Conservation (phyloP, 2,113 vertebrate species). For the Megaleporinus macrocephalus region DNA sequence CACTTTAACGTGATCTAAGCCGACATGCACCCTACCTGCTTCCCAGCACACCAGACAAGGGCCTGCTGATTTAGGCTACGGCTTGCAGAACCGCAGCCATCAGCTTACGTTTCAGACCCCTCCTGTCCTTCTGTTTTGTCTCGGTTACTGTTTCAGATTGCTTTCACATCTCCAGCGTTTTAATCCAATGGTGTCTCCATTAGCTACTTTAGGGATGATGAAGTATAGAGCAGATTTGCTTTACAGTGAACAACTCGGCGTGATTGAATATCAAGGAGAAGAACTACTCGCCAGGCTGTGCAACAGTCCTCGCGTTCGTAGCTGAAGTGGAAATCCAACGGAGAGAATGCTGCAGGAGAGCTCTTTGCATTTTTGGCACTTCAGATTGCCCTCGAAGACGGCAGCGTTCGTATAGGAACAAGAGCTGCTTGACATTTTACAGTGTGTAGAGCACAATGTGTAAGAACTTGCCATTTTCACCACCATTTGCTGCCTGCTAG, state of each 20-base stretch:
- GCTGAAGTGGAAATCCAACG: slow-evolving; percentile 28
- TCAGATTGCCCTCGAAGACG: slow-evolving; percentile 7
- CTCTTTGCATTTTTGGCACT: slow-evolving; percentile 29
- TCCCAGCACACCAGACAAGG: slow-evolving; percentile 24
- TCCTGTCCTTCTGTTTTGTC: neutral
- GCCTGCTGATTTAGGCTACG: slow-evolving; percentile 33
- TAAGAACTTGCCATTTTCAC: neutral
- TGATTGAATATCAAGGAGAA: slow-evolving; percentile 61
- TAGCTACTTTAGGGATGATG: slow-evolving; percentile 49
- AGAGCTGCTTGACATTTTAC: slow-evolving; percentile 44
- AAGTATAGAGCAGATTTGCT: slow-evolving; percentile 36
- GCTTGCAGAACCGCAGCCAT: slow-evolving; percentile 48
- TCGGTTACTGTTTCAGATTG: neutral
- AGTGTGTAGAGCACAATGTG: slow-evolving; percentile 11
- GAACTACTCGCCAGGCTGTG: slow-evolving; percentile 38
- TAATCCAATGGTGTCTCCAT: slow-evolving; percentile 25
- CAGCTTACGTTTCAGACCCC: slow-evolving; percentile 18
- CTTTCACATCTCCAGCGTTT: neutral
- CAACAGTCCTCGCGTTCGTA: slow-evolving; percentile 43
- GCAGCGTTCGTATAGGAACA: slow-evolving; percentile 9
- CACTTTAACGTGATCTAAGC: slow-evolving; percentile 51
- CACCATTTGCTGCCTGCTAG: neutral
- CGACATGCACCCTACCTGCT: slow-evolving; percentile 48
- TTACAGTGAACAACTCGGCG: slow-evolving; percentile 59
- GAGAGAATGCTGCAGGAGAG: slow-evolving; percentile 53